Evolutionary conservation across 2,888 invertebrate genomes (phyloP), one percentile per base, ranked within the genome.

Genomic region (Calameuta idolon): DNA sequence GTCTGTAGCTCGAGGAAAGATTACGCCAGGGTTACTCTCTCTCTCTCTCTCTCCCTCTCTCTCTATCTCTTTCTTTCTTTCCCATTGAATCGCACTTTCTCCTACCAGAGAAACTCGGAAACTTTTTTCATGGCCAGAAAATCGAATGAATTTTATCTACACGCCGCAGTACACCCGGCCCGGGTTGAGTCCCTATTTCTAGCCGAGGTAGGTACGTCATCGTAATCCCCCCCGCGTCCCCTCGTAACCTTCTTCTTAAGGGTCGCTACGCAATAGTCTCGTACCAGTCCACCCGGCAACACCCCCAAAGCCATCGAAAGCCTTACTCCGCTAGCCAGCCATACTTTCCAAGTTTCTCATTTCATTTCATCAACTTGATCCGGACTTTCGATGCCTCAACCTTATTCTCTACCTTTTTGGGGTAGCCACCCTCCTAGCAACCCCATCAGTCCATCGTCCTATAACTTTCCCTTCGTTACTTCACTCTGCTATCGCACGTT

Each of bases 361-460:
- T 86, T 83, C 85, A 82, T 85, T 86, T 85, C 85, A 81, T 85
- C 84, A 85, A 82, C 81, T 82, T 83, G 83, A 85, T 85, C 85
- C 82, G 78, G 78, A 81, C 82, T 81, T 82, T 83, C 82, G 79
- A 79, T 82, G 81, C 82, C 79, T 81, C 79, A 74, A 80, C 81
- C 75, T 37, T 74, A 75, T 71, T 76, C 74, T 69, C 75, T 69
- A 75, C 71, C 40, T 74, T 76, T 79, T 76, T 79, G 5, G 11
- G 31, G 69, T 69, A 69, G 30, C 1, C 5, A 30, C 31, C 30
- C 69, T 31, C 69, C 69, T 11, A 12, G 69, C 30, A 11, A 4
- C 69, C 12, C 30, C 69, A 40, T 15, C 40, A 5, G 40, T 40
- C 15, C 40, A 5, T 15, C 40, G 15, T 15, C 4, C 40, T 40